These are phyloP conservation scores for Tauraco hartlaubi DNA, from an alignment of 2,797 vertebrate species.

Conservation along the genomic window DNA sequence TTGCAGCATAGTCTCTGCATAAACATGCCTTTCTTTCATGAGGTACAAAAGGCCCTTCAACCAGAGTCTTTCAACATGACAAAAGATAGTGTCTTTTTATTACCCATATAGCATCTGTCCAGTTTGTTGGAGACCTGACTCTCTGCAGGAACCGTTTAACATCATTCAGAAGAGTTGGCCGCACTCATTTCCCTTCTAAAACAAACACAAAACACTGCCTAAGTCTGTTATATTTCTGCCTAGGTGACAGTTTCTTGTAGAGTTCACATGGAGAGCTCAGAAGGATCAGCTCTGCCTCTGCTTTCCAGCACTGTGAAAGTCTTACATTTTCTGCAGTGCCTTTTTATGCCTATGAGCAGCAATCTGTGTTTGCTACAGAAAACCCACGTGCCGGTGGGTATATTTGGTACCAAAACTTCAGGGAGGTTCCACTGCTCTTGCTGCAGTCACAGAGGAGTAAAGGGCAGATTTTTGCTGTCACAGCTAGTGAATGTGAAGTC, in stretches of 20 bases:
- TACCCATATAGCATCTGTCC: slow-evolving; percentile 20
- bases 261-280: background rate
- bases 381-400: background rate
- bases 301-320: background rate
- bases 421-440: background rate
- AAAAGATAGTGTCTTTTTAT: slow-evolving; percentile 32
- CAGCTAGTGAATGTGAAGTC: background rate
- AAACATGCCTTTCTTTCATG: background rate
- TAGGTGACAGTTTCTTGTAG: background rate
- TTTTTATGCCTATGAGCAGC: background rate
- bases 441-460: background rate
- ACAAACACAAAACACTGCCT: background rate
- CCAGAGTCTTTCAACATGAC: slow-evolving; percentile 40
- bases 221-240: background rate
- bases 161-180: background rate
- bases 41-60: slow-evolving; percentile 14
- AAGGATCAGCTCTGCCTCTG: background rate
- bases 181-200: background rate
- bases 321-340: background rate
- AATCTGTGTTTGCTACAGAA: background rate
- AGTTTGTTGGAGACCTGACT: background rate
- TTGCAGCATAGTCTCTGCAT: background rate
- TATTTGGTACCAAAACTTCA: background rate
- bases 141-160: background rate
- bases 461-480: background rate